phyloP scores from a whole-genome alignment of 2,888 invertebrate genomes.

The Sinopyrophorus schimmeli region DNA sequence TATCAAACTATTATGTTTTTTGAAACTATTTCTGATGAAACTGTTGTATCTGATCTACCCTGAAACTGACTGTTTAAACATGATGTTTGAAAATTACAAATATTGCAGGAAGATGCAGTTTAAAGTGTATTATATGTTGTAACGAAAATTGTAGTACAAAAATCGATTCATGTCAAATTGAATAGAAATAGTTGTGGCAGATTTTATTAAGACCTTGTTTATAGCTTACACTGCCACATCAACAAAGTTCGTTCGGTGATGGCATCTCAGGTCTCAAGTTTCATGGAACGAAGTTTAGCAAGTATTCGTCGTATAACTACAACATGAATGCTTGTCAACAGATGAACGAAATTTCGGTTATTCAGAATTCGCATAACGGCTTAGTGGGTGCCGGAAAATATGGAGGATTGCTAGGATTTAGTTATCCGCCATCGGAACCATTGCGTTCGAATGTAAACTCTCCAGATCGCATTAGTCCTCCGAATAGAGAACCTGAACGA shows the following conservation, averaged over 20 bases:
- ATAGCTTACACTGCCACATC: conserved; percentile 29
- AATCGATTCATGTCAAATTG: conserved; percentile 1
- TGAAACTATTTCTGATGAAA: too few species aligned
- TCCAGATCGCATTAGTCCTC: conserved; percentile 54
- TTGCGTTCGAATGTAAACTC: conserved; percentile 61
- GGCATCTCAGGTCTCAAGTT: conserved; percentile 29
- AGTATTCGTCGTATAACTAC: conserved; percentile 26
- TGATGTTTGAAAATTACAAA: too few species aligned
- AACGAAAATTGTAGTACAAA: too few species aligned
- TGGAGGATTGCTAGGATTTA: conserved; percentile 76
- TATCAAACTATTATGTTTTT: too few species aligned
- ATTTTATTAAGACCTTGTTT: conserved; percentile 20
- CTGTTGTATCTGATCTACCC: too few species aligned
- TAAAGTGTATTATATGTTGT: too few species aligned
- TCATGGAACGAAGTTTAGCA: conserved; percentile 23
- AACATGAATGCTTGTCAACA: conserved; percentile 52
- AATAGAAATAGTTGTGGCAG: conserved; percentile 21
- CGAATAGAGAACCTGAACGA: conserved; percentile 56
- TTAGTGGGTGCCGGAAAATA: conserved; percentile 65
- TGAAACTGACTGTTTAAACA: too few species aligned
- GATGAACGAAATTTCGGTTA: conserved; percentile 81
- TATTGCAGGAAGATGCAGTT: too few species aligned
- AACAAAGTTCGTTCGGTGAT: conserved; percentile 23
- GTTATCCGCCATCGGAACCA: conserved; percentile 63
- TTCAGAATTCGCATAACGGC: conserved; percentile 72